phyloP scores from a whole-genome alignment of 2,888 invertebrate species.

The Hanleya hanleyi region DNA sequence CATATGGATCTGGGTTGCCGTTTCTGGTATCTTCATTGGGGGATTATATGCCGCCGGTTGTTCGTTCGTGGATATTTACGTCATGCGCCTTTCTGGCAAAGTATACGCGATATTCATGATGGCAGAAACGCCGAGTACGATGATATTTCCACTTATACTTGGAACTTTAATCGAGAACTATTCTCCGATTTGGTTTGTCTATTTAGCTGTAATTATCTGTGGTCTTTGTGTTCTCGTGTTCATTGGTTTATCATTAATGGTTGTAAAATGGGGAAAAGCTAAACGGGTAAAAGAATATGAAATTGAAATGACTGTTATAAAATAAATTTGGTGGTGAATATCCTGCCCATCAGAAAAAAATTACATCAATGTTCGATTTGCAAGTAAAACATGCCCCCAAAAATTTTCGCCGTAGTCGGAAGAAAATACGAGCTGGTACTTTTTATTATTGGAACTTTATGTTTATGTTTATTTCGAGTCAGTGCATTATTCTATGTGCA shows the following conservation, averaged over 20 bases:
- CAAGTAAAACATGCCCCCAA: no score
- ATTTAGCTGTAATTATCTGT: background rate
- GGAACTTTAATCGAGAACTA: background rate
- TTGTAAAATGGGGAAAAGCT: background rate
- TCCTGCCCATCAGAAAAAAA: no score
- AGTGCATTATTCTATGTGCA: no score
- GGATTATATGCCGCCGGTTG: background rate
- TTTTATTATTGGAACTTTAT: no score
- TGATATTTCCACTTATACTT: background rate
- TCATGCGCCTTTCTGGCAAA: background rate
- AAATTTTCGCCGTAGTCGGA: no score
- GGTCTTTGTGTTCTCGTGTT: background rate
- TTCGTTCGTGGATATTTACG: background rate
- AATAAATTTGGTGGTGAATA: no score
- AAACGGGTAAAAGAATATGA: no score
- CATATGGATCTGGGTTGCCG: constrained; percentile 1
- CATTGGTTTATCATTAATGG: background rate
- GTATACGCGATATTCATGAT: background rate
- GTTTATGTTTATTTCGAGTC: no score
- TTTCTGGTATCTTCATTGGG: background rate
- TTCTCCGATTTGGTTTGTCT: constrained; percentile 2
- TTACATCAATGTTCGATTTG: no score
- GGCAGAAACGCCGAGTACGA: background rate
- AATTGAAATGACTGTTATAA: no score
- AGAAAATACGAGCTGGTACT: no score